phyloP scores from a whole-genome alignment of 2,888 invertebrate genomes.

The Agonum fuliginosum region DNA sequence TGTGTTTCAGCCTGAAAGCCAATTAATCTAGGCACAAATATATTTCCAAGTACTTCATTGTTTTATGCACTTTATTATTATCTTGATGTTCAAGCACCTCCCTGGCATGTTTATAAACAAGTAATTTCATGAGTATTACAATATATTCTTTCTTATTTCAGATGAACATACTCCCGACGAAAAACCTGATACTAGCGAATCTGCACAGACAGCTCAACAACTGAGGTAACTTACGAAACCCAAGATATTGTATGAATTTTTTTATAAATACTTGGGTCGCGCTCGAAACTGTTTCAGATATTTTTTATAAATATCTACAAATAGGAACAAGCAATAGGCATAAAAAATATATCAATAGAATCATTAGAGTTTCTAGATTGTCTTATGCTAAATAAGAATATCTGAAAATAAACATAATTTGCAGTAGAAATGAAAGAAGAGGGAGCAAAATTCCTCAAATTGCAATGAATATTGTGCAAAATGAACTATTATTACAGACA shows the following conservation, averaged over 20 bases:
- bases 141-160: conserved; percentile 34
- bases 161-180: conserved; percentile 43
- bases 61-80: conserved; percentile 53
- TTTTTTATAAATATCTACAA: no score
- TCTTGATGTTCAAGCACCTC: conserved; percentile 52
- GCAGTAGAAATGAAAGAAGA: no score
- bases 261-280: no score
- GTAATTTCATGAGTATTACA: not conserved
- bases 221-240: conserved; percentile 51
- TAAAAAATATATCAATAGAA: no score
- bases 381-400: no score
- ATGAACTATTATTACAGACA: no score
- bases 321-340: no score
- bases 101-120: conserved; percentile 21
- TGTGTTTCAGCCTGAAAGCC: conserved; percentile 38
- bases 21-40: conserved; percentile 25
- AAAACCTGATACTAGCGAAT: conserved; percentile 45
- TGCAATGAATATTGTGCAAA: no score
- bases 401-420: no score
- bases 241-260: not conserved
- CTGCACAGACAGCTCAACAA: not conserved
- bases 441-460: no score
- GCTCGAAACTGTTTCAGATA: no score
- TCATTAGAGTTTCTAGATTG: no score
- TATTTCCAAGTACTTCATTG: conserved; percentile 37